A percentile compares a stretch with the other conserved stretches of the same genome.
These are phyloP conservation scores for Phrynosoma blainvillii DNA, from an alignment of 2,113 vertebrate species.

Conservation along the genomic window DNA sequence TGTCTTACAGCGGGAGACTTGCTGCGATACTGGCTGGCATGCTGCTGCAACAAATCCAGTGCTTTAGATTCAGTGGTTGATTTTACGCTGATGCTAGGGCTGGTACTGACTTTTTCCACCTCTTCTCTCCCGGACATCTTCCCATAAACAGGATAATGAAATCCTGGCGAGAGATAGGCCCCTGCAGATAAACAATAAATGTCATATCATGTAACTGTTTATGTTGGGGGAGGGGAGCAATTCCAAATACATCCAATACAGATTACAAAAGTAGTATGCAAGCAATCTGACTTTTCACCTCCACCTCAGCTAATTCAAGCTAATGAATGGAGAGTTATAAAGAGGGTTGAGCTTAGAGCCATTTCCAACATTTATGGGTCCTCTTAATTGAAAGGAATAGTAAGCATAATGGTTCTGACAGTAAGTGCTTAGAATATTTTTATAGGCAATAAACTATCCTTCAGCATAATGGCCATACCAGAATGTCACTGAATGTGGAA, in stretches of 20 bases:
- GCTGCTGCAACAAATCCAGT: constrained; percentile 93
- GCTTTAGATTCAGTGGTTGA: constrained; percentile 87
- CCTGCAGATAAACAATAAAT: constrained; percentile 78
- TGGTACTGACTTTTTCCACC: constrained; percentile 86
- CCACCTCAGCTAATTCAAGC: constrained; percentile 64
- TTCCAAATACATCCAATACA: constrained; percentile 53
- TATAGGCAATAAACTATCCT: constrained; percentile 75
- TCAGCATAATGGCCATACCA: constrained; percentile 67
- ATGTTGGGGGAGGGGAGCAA: constrained; percentile 43
- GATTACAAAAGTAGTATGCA: constrained; percentile 30
- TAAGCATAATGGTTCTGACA: constrained; percentile 75
- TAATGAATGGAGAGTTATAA: constrained; percentile 72
- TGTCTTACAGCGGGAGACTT: constrained; percentile 92
- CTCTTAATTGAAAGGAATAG: constrained; percentile 75
- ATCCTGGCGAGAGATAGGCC: constrained; percentile 88
- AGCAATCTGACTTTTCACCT: constrained; percentile 53
- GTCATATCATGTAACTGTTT: constrained; percentile 56
- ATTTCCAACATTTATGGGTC: constrained; percentile 72
- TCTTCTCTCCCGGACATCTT: constrained; percentile 98
- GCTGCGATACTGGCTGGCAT: constrained; percentile 90
- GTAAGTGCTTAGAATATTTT: constrained; percentile 77
- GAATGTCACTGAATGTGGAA: constrained; percentile 64
- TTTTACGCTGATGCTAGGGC: constrained; percentile 85
- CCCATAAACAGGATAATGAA: constrained; percentile 97
- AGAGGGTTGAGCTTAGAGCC: constrained; percentile 67